Percentiles rank a stretch among this genome's conserved stretches.
These are phyloP conservation scores for Tautogolabrus adspersus DNA, from an alignment of 2,113 vertebrate species.

Conservation along the genomic window DNA sequence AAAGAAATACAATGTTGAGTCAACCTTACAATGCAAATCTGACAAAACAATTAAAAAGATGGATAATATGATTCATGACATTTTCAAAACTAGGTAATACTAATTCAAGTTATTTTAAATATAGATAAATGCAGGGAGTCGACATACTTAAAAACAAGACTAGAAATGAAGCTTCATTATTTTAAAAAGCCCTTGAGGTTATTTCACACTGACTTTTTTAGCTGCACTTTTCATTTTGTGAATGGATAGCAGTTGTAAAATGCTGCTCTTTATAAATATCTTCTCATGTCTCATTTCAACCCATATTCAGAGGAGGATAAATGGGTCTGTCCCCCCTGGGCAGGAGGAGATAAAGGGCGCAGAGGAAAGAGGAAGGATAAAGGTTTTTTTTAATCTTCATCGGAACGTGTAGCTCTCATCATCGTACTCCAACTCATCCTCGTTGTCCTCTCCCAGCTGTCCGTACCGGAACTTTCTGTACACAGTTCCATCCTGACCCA, in stretches of 20 bases:
- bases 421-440: conserved; percentile 94
- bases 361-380: conserved; percentile 5
- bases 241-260: conserved; percentile 42
- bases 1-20: conserved; percentile 15
- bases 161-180: conserved; percentile 19
- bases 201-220: conserved; percentile 14
- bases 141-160: conserved; percentile 23
- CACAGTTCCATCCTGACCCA: conserved; percentile 95
- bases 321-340: conserved; percentile 48
- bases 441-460: conserved; percentile 88
- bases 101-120: not conserved
- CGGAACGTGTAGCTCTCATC: conserved; percentile 95
- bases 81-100: conserved; percentile 36
- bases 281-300: conserved; percentile 55
- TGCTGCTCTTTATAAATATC: conserved; percentile 53
- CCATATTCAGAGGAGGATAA: conserved; percentile 57
- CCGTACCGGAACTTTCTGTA: conserved; percentile 95
- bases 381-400: conserved; percentile 71
- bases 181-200: conserved; percentile 17
- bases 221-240: conserved; percentile 45
- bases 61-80: conserved; percentile 30
- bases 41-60: conserved; percentile 50
- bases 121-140: not conserved
- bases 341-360: conserved; percentile 36
- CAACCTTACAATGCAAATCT: conserved; percentile 34